Evolutionary conservation across 2,113 vertebrate species (phyloP).

Genomic region (Pardalotus punctatus): DNA sequence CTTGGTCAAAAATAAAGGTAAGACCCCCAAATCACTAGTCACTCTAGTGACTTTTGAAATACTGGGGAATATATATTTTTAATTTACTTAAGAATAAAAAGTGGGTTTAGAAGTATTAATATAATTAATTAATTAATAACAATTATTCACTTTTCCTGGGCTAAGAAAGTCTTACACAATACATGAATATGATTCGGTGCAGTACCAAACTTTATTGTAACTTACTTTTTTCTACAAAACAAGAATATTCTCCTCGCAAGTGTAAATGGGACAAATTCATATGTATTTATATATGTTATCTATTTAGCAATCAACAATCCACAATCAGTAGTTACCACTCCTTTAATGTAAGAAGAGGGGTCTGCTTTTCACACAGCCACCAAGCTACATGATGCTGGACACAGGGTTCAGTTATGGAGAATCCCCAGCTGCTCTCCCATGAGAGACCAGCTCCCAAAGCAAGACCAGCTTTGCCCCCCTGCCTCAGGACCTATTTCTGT

Average conservation of each 20-base stretch:
- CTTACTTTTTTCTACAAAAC: not conserved
- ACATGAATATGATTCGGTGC: not conserved
- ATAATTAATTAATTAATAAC: not conserved
- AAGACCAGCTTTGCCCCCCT: not conserved
- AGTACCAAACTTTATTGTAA: not conserved
- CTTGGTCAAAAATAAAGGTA: not conserved
- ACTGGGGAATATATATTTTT: not conserved
- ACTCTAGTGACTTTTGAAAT: not conserved
- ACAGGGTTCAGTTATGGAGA: accelerated
- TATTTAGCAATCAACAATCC: not conserved
- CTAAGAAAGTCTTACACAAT: not conserved
- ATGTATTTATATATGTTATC: not conserved
- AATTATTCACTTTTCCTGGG: not conserved
- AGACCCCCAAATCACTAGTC: not conserved
- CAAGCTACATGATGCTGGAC: not conserved
- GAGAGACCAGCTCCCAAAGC: not conserved
- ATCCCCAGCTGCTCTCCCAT: not conserved
- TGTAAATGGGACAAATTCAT: not conserved
- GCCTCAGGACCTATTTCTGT: not conserved
- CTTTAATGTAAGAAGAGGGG: not conserved
- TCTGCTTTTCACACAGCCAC: not conserved
- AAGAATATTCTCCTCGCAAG: not conserved
- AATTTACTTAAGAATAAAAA: not conserved
- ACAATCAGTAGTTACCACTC: not conserved
- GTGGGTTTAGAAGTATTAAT: not conserved